These are phyloP conservation scores for Rhagophthalmus giganteus DNA, from an alignment of 2,888 invertebrate species.

Conservation along the genomic window DNA sequence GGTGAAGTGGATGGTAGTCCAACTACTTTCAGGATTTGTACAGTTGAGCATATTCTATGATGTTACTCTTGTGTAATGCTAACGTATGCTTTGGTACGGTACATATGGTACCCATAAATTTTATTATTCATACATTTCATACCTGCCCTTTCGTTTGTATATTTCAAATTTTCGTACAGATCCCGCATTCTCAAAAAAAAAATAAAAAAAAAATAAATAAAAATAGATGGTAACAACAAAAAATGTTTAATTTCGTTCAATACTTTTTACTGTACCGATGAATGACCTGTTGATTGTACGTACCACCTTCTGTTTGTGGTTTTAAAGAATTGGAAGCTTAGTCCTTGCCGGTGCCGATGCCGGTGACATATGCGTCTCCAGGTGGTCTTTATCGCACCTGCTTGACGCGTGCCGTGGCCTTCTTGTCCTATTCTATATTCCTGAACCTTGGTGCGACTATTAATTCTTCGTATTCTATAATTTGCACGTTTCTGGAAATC, in stretches of 20 bases:
- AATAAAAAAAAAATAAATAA: not conserved
- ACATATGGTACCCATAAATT: no score
- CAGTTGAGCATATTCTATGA: no score
- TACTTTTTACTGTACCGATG: conserved; percentile 11
- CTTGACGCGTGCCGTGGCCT: conserved; percentile 38
- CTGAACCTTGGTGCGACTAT: conserved; percentile 18
- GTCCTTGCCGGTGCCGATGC: conserved; percentile 21
- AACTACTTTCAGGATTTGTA: no score
- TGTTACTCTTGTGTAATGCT: no score
- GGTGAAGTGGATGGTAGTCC: no score
- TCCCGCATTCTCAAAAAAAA: not conserved
- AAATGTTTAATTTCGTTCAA: conserved; percentile 1
- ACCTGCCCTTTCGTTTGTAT: no score
- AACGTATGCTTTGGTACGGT: no score
- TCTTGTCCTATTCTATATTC: conserved; percentile 25
- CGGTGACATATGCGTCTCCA: conserved; percentile 41
- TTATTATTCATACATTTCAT: no score
- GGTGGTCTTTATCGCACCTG: conserved; percentile 39
- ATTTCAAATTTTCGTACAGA: no score
- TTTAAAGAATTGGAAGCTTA: conserved; percentile 27
- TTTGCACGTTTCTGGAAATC: conserved; percentile 28
- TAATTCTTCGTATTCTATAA: conserved; percentile 17
- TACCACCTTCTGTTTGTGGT: conserved; percentile 28
- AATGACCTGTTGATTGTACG: conserved; percentile 16
- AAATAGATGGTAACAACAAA: no score